These are phyloP conservation scores for Rhogogaster chlorosoma DNA, from an alignment of 2,888 invertebrate genomes.

Conservation along the genomic window DNA sequence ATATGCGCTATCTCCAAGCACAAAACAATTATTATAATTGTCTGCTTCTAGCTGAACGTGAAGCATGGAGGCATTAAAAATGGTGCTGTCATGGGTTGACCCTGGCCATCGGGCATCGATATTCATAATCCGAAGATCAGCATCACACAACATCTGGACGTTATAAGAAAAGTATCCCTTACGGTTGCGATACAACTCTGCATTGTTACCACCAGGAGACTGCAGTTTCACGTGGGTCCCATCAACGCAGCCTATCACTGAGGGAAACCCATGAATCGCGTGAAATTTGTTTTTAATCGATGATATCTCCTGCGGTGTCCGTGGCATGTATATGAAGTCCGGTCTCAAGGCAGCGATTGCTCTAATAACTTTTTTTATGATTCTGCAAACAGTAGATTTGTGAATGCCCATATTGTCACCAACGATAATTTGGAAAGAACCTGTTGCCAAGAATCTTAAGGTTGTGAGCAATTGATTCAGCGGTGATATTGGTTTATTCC, in stretches of 20 bases:
- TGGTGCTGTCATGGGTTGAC: background rate
- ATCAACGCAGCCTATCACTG: background rate
- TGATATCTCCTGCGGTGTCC: too few species aligned
- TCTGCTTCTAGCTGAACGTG: background rate
- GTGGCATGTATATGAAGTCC: too few species aligned
- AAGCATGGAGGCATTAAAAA: background rate
- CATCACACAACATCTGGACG: background rate
- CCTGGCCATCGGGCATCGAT: background rate
- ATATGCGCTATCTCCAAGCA: background rate
- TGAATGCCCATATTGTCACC: too few species aligned
- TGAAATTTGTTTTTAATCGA: too few species aligned
- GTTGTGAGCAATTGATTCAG: too few species aligned
- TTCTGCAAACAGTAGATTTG: too few species aligned
- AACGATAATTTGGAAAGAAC: too few species aligned
- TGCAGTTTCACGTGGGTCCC: background rate
- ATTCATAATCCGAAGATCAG: background rate
- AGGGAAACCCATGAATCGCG: background rate
- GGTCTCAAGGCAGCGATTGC: too few species aligned
- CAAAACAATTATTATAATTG: background rate
- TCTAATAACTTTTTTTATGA: too few species aligned
- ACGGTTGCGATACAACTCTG: background rate
- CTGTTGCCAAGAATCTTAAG: too few species aligned
- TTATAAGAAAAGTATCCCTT: background rate
- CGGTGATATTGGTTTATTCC: too few species aligned
- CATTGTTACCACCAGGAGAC: background rate